phyloP scores from a whole-genome alignment of 2,113 vertebrate genomes.

The Galemys pyrenaicus region DNA sequence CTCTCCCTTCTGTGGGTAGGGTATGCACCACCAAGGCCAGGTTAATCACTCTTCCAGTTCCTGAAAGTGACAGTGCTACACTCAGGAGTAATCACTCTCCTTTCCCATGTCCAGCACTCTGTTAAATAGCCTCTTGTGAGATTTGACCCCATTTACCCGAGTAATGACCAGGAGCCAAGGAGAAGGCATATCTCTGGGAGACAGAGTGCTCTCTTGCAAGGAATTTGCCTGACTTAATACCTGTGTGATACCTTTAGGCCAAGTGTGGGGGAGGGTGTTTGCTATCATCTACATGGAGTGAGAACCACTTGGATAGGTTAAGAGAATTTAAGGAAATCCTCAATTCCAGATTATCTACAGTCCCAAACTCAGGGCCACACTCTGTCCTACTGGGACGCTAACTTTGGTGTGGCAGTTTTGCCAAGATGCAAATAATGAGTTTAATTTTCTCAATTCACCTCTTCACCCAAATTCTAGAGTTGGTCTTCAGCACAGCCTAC shows the following conservation, averaged over 20 bases:
- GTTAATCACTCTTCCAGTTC: neutral
- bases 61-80: neutral
- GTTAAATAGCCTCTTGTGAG: neutral
- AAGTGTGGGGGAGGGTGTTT: neutral
- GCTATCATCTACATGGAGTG: neutral
- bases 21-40: no score
- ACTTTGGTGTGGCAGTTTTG: neutral
- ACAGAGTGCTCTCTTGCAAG: neutral
- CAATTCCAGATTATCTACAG: neutral
- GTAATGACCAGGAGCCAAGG: neutral
- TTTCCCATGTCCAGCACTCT: neutral
- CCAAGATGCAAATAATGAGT: neutral
- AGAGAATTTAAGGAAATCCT: neutral
- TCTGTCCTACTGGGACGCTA: neutral
- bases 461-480: neutral
- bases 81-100: neutral
- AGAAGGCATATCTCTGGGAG: neutral
- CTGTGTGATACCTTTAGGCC: neutral
- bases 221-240: neutral
- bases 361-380: neutral
- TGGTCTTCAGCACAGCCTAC: neutral
- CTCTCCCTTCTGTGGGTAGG: neutral
- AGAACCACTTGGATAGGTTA: neutral
- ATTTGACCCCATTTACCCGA: neutral
- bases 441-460: neutral